phyloP scores from a whole-genome alignment of 2,797 vertebrate genomes.

The Alfaro cultratus region DNA sequence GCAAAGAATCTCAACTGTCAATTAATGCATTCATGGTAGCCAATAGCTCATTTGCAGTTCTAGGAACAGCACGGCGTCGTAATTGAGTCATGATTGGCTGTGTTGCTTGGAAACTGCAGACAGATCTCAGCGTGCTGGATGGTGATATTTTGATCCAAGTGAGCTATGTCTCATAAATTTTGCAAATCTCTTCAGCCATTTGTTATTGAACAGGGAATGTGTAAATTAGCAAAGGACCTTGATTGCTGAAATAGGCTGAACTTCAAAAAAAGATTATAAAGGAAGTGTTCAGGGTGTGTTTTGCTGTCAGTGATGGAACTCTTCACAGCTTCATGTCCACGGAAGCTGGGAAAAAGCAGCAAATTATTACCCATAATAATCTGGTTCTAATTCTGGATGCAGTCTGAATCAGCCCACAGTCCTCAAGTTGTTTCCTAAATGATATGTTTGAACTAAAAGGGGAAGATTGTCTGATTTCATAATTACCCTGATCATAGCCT shows the following conservation, averaged over 20 bases:
- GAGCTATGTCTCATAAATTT: constrained; percentile 44
- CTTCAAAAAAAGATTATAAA: not conserved
- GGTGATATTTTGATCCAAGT: constrained; percentile 60
- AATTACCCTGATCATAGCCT: constrained; percentile 74
- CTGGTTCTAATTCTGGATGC: constrained; percentile 38
- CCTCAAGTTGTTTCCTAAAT: constrained; percentile 66
- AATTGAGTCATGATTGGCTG: constrained; percentile 77
- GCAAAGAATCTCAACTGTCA: constrained; percentile 66
- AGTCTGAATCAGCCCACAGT: constrained; percentile 45
- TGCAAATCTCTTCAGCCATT: constrained; percentile 30
- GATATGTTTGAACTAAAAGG: constrained; percentile 73
- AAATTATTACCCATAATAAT: constrained; percentile 30
- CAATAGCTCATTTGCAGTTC: constrained; percentile 75
- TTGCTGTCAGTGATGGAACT: not conserved
- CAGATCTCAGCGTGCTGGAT: constrained; percentile 51
- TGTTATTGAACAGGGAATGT: constrained; percentile 2
- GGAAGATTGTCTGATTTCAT: constrained; percentile 75
- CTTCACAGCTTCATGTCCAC: constrained; percentile 11
- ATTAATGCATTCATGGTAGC: constrained; percentile 80
- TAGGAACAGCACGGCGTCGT: constrained; percentile 73
- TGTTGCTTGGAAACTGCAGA: constrained; percentile 84
- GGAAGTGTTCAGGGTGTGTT: not conserved
- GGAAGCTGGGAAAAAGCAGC: constrained; percentile 10
- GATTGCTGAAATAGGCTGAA: not conserved
- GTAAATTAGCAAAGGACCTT: constrained; percentile 10